Evolutionary conservation across 2,797 vertebrate genomes (phyloP).

Genomic region (Scyliorhinus canicula): DNA sequence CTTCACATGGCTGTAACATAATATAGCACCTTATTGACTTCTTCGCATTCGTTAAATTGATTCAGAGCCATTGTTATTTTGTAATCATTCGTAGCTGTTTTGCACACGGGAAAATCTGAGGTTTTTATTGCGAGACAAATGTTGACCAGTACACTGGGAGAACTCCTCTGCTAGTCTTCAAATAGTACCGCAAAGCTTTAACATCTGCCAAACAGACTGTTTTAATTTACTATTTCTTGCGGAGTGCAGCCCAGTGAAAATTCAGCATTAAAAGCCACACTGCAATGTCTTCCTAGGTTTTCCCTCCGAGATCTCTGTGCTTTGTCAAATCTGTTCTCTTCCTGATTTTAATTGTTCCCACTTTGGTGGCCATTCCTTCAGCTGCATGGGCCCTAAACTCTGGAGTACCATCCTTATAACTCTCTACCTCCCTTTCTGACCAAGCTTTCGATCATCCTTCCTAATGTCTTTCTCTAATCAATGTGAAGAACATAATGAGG

Average conservation of each 20-base stretch:
- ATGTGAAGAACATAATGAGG: too few relatives aligned
- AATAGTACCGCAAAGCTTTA: too few relatives aligned
- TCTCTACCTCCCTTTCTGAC: background rate
- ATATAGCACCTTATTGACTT: too few relatives aligned
- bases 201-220: too few relatives aligned
- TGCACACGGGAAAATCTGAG: too few relatives aligned
- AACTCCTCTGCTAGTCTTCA: too few relatives aligned
- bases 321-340: background rate
- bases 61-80: too few relatives aligned
- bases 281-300: background rate
- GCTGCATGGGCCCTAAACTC: background rate
- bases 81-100: too few relatives aligned
- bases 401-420: background rate
- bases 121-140: too few relatives aligned
- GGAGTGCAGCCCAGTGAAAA: background rate
- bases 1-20: too few relatives aligned
- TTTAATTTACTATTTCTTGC: background rate
- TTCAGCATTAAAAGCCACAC: background rate
- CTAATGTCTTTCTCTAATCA: background rate
- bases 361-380: background rate
- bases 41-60: too few relatives aligned
- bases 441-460: background rate
- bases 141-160: too few relatives aligned
- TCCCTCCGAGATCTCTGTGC: background rate
- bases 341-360: background rate